A percentile compares a stretch with the other conserved stretches of the same genome.
These are phyloP conservation scores for Kryptolebias marmoratus DNA, from an alignment of 2,113 vertebrate genomes.

Conservation along the genomic window DNA sequence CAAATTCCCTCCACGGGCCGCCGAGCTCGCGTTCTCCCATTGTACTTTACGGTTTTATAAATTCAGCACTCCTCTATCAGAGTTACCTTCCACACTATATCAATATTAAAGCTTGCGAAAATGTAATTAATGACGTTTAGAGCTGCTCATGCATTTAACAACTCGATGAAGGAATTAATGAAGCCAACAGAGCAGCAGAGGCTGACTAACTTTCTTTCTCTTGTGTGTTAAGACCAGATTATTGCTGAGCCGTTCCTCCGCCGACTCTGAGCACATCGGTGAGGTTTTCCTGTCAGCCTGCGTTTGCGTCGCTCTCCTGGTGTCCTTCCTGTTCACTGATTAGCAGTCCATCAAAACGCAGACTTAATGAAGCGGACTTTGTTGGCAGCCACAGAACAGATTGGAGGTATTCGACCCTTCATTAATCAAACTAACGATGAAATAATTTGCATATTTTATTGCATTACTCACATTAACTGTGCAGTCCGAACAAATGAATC, in stretches of 20 bases:
- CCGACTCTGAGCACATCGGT: conserved; percentile 27
- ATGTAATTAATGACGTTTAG: neutral
- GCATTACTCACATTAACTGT: neutral
- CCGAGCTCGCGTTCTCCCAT: too few relatives aligned
- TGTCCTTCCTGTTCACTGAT: conserved; percentile 11
- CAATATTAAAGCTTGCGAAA: neutral
- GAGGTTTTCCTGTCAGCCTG: conserved; percentile 18
- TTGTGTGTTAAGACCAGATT: neutral
- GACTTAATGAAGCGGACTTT: conserved; percentile 11
- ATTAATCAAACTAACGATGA: conserved; percentile 33
- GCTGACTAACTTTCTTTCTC: conserved; percentile 6
- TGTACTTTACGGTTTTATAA: too few relatives aligned
- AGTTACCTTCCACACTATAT: conserved; percentile 7
- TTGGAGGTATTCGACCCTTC: conserved; percentile 25
- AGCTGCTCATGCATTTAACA: neutral
- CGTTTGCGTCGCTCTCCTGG: conserved; percentile 38
- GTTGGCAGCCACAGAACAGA: conserved; percentile 13
- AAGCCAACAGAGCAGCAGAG: neutral
- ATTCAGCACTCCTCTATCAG: neutral
- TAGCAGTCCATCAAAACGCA: conserved; percentile 3
- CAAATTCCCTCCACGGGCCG: too few relatives aligned
- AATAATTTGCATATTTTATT: conserved; percentile 29
- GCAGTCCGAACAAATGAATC: too few relatives aligned
- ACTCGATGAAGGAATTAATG: neutral
- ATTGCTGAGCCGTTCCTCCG: conserved; percentile 27